A percentile compares a stretch with the other conserved stretches of the same genome.
Conservation (phyloP, 1,140 invertebrate genomes). For the Lucilia cuprina region DNA sequence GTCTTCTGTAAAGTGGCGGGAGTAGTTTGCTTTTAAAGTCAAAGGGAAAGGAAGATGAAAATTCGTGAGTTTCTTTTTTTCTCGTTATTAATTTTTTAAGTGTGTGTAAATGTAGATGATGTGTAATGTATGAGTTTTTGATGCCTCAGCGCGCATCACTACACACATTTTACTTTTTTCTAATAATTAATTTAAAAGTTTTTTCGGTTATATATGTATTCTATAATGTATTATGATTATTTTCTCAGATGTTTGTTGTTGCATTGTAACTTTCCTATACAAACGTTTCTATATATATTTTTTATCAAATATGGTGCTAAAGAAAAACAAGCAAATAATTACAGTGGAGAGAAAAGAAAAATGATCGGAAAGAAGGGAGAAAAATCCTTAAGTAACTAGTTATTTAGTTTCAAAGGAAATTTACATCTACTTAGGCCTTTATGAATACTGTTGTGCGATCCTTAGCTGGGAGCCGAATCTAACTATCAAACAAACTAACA, state of each 20-base stretch:
- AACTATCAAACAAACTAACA: too few relatives aligned
- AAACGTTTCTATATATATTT: background rate
- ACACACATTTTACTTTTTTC: slow-evolving; percentile 41
- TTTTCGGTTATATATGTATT: slow-evolving; percentile 38
- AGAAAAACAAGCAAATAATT: background rate
- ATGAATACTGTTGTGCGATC: too few relatives aligned
- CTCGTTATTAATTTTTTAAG: background rate
- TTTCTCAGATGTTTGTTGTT: background rate
- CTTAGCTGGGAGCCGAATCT: too few relatives aligned
- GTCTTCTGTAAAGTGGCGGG: background rate
- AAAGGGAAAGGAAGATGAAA: background rate
- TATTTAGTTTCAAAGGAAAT: too few relatives aligned
- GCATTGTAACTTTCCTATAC: background rate
- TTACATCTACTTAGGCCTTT: too few relatives aligned
- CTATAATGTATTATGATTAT: background rate
- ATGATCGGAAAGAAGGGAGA: too few relatives aligned
- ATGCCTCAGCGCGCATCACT: slow-evolving; percentile 32
- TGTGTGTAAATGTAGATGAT: slow-evolving; percentile 29
- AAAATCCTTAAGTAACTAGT: too few relatives aligned
- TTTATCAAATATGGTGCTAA: background rate
- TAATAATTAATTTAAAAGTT: slow-evolving; percentile 63
- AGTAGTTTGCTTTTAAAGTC: background rate
- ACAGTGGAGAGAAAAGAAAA: background rate
- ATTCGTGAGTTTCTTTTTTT: background rate
- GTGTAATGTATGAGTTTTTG: slow-evolving; percentile 33